A percentile compares a stretch with the other conserved stretches of the same genome.
Conservation (phyloP, 2,113 vertebrate species). For the Bolborhynchus lineola region DNA sequence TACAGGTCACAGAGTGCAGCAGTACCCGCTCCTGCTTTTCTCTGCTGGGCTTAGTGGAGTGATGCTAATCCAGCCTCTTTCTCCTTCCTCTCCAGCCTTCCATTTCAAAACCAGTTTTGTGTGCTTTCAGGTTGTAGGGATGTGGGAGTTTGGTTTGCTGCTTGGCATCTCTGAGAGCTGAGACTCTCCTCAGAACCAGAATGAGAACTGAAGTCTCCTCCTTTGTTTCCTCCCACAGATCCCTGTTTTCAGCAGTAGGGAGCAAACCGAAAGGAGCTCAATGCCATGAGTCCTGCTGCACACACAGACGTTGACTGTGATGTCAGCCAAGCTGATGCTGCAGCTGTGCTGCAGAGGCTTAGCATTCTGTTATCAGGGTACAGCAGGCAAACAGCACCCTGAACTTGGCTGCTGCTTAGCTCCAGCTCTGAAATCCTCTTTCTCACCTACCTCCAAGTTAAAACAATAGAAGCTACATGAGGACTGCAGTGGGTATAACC, state of each 20-base stretch:
- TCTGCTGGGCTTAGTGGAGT: background rate
- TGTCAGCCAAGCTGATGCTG: constrained; percentile 26
- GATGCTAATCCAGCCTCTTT: background rate
- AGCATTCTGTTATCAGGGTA: constrained; percentile 26
- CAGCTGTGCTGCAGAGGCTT: constrained; percentile 9
- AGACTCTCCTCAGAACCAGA: background rate
- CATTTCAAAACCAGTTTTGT: background rate
- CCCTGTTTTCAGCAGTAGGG: background rate
- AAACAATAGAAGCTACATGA: background rate
- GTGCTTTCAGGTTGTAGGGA: background rate
- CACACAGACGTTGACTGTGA: background rate
- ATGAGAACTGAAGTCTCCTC: background rate
- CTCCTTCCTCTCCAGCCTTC: background rate
- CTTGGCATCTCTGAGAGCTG: background rate
- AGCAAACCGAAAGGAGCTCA: background rate
- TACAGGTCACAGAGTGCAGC: constrained; percentile 37
- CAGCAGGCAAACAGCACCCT: background rate
- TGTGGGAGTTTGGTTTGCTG: background rate
- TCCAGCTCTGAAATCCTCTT: background rate
- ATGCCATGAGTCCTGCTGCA: background rate
- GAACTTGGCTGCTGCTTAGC: constrained; percentile 15
- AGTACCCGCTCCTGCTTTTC: background rate
- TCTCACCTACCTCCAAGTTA: background rate
- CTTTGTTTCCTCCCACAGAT: background rate
- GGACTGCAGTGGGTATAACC: background rate